phyloP scores from a whole-genome alignment of 37 sponge, comb jelly and placozoan genomes.

The Theonella swinhoei region DNA sequence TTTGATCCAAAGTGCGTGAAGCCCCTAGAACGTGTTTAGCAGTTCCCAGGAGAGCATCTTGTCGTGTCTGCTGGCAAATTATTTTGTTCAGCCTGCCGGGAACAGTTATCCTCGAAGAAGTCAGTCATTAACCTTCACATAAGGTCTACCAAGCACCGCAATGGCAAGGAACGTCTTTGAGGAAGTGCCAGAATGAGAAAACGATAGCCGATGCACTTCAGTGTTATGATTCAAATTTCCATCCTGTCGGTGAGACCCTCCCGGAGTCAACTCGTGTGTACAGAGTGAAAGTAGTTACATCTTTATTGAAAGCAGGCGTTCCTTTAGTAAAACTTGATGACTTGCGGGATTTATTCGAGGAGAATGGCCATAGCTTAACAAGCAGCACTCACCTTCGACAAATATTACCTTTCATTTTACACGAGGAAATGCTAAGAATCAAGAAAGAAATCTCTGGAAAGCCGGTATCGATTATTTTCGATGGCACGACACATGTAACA shows the following conservation, averaged over 20 bases:
- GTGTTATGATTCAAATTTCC: too few species aligned
- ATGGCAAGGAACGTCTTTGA: neutral
- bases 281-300: slow-evolving; percentile 12
- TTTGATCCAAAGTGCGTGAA: slow-evolving; percentile 5
- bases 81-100: slow-evolving; percentile 26
- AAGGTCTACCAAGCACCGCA: neutral
- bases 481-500: slow-evolving; percentile 23
- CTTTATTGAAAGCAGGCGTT: slow-evolving; percentile 27
- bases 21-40: neutral
- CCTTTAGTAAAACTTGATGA: neutral
- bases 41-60: neutral
- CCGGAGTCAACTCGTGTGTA: slow-evolving; percentile 10
- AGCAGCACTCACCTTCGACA: neutral
- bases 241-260: slow-evolving; percentile 6
- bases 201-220: neutral
- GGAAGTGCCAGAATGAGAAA: too few species aligned
- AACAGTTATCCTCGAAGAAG: neutral
- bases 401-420: slow-evolving; percentile 6
- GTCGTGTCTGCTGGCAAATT: slow-evolving; percentile 24
- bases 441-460: slow-evolving; percentile 9
- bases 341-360: slow-evolving; percentile 22
- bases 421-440: slow-evolving; percentile 1
- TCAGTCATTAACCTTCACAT: slow-evolving; percentile 4
- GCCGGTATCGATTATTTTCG: slow-evolving; percentile 16
- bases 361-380: slow-evolving; percentile 8